These are phyloP conservation scores for Mustela lutreola DNA, from an alignment of 2,113 vertebrate genomes.

Conservation along the genomic window DNA sequence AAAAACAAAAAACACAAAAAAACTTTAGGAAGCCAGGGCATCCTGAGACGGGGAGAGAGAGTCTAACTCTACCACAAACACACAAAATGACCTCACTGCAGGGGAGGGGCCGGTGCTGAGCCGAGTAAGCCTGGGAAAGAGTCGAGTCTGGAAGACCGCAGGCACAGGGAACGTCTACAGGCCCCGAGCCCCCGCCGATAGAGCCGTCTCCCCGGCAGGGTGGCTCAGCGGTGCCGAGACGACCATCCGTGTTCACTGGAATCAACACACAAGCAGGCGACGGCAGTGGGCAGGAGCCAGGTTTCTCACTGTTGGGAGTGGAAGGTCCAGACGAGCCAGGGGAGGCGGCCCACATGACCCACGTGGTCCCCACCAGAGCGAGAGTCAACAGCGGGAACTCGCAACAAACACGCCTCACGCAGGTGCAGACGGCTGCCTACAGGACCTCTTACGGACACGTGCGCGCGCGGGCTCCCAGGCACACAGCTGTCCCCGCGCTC, in stretches of 20 bases:
- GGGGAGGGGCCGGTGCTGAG: neutral
- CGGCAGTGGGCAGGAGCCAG: neutral
- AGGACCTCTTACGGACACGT: neutral
- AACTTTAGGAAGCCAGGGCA: neutral
- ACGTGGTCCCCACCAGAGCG: neutral
- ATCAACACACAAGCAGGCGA: neutral
- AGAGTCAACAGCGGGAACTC: neutral
- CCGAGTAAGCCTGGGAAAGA: neutral
- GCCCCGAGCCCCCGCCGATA: neutral
- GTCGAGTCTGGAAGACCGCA: neutral
- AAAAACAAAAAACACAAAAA: neutral
- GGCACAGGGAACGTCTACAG: neutral
- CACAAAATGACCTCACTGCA: neutral
- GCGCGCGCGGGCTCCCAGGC: rapidly evolving
- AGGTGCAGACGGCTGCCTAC: neutral
- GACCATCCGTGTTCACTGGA: rapidly evolving
- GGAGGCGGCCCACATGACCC: neutral
- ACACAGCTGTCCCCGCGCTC: neutral
- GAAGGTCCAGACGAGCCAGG: neutral
- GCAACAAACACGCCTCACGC: rapidly evolving
- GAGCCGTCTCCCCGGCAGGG: neutral
- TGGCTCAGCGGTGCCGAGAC: neutral
- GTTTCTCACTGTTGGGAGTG: neutral
- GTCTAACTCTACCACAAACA: neutral
- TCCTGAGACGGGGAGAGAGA: neutral